These are phyloP conservation scores for Aphodius sticticus DNA, from an alignment of 2,888 invertebrate genomes.

Conservation along the genomic window DNA sequence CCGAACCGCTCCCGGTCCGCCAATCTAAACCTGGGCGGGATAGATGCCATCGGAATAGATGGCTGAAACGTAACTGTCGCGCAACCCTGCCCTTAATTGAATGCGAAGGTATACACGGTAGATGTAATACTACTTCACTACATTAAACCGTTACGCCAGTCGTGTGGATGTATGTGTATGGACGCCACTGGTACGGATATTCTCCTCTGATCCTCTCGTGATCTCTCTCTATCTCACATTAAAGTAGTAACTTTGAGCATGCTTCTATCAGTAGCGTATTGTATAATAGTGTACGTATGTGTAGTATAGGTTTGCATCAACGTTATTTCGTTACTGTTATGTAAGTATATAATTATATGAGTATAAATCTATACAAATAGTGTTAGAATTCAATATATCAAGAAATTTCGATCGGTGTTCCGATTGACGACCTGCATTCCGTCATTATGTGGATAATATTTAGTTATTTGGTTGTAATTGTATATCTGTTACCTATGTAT, in stretches of 20 bases:
- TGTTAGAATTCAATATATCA: too few species aligned
- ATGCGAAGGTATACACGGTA: conserved; percentile 14
- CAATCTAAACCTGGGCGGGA: not conserved
- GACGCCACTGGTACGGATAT: not conserved
- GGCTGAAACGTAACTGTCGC: conserved; percentile 4
- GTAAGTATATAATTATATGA: too few species aligned
- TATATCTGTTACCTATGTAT: too few species aligned
- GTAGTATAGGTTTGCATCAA: not conserved
- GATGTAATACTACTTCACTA: conserved; percentile 15
- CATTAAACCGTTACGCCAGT: conserved; percentile 10
- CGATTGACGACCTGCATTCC: too few species aligned
- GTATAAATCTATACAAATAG: too few species aligned
- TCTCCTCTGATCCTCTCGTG: not conserved
- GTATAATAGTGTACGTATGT: not conserved
- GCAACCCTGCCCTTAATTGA: conserved; percentile 15
- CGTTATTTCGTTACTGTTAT: too few species aligned
- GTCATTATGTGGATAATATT: too few species aligned
- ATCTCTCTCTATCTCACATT: not conserved
- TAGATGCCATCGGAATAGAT: not conserved
- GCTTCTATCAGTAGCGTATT: not conserved
- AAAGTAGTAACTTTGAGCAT: not conserved
- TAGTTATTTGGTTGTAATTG: too few species aligned
- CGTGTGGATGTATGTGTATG: not conserved
- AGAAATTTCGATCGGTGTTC: too few species aligned
- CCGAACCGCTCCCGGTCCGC: not conserved